Base-by-base conservation (phyloP, 1,140 invertebrate genomes). In the Laodelphax striatellus region DNA sequence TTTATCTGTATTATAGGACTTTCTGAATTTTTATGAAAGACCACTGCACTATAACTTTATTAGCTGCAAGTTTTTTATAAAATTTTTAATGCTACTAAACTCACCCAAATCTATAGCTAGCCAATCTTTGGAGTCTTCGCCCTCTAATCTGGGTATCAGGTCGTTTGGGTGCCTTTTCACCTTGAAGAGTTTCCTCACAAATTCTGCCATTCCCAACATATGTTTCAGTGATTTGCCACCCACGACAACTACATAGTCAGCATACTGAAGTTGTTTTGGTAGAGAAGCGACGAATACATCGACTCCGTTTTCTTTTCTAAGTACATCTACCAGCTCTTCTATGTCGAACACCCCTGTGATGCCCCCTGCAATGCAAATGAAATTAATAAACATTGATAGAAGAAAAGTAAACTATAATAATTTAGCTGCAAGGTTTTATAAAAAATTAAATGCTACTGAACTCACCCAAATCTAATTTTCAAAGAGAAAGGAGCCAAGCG, bases 51-150 rank as follows among this genome's bases (percentile, higher is more conserved):
- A 28, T 6, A 28, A 28, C 24, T 28, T 4, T 28, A 28, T 28
- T 28, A 28, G 2, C 24, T 28, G 6, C 6, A 28, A 28, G 6
- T 28, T 4, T 4, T 28, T 4, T 28, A 28, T 4, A 28, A 28
- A 28, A 28, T 28, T n/a, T n/a, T n/a, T 4, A 28, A 28, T 6
- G 24, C 24, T 28, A 4, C 6, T 4, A 6, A 28, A 59, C 59
- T 56, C 73, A 91, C 90, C 89, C 76, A 97, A 79, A 80, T 97
- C 93, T 69, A 97, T 68, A 38, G 92, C 91, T 66, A 92, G 80
- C 94, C 93, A 97, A 64, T 92, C 63, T n/a, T 42, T 78, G 75
- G 50, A 81, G 83, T 56, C 80, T 74, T 83, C 76, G 21, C 91
- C 91, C 77, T 94, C 90, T 63, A 93, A 79, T 65, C 76, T 80